Conservation (phyloP, 2,888 invertebrate species). For the Chrysomela aeneicollis region DNA sequence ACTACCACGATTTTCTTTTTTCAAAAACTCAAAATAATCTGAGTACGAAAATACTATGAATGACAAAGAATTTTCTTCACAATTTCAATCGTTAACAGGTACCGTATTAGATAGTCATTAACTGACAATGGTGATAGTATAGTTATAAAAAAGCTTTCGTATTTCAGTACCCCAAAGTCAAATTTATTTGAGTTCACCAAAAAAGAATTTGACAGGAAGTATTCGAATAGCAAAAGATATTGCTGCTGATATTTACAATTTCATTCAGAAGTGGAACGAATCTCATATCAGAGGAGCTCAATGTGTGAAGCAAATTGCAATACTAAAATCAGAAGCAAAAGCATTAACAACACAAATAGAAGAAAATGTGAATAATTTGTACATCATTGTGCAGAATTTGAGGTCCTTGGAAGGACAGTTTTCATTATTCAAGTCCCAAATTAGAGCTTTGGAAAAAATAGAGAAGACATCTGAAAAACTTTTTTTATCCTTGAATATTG, state of each 20-base stretch:
- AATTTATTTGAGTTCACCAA: slow-evolving; percentile 49
- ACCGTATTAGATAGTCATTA: background rate
- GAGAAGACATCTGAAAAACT: slow-evolving; percentile 51
- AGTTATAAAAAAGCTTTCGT: slow-evolving; percentile 34
- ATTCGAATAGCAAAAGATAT: slow-evolving; percentile 66
- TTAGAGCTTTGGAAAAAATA: slow-evolving; percentile 54
- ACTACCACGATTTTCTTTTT: too few relatives aligned
- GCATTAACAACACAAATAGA: slow-evolving; percentile 43
- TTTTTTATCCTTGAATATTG: slow-evolving; percentile 55
- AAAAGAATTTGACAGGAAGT: slow-evolving; percentile 66
- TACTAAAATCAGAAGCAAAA: slow-evolving; percentile 48
- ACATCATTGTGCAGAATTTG: slow-evolving; percentile 48
- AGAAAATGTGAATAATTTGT: slow-evolving; percentile 47
- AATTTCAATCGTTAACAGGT: slow-evolving; percentile 27
- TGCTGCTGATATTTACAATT: slow-evolving; percentile 65
- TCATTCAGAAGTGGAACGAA: slow-evolving; percentile 65
- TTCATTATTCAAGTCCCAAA: slow-evolving; percentile 49
- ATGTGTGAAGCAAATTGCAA: slow-evolving; percentile 59
- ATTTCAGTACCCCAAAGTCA: slow-evolving; percentile 60
- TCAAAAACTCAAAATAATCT: too few relatives aligned
- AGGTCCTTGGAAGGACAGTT: slow-evolving; percentile 47
- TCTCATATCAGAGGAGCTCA: slow-evolving; percentile 60
- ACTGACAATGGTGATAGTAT: too few relatives aligned
- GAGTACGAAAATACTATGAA: background rate
- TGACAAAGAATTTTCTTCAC: slow-evolving; percentile 12